Base-by-base conservation (phyloP, 2,797 vertebrate genomes). In the Acrossocheilus fasciatus region DNA sequence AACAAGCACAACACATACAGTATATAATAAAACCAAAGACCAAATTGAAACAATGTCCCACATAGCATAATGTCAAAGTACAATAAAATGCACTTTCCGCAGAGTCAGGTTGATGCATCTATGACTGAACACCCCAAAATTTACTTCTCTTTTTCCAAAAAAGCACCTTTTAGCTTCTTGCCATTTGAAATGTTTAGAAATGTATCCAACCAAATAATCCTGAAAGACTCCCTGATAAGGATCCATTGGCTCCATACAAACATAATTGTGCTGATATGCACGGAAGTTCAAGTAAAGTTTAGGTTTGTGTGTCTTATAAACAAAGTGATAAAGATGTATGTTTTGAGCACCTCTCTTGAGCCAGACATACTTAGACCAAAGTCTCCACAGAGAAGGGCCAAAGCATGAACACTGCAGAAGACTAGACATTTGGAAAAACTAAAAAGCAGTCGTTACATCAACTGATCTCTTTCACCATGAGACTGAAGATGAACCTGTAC, bases 1-100 rank as follows among this genome's bases (percentile, higher is more conserved):
- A 82, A 91, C 91, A 91, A 92, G 89, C 89, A 90, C 75, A 88
- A 75, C 23, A 69, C 57, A 76, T 70, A 39, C 75, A 78, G 6
- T 26, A 64, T 64, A 30, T 14, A 41, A 43, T 73, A 59, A 81
- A 83, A 36, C 54, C 50, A 72, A 69, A n/a, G 26, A 78, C 36
- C 72, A 34, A 41, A 64, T 50, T 62, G 34, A 87, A 70, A 30
- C 79, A 80, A 54, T 54, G 52, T 72, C 64, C 45, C 11, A 59
- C 78, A 75, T 45, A 39, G 68, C 34, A 47, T 83, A 68, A 75
- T 72, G 76, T 82, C 68, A 52, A 82, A 54, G 34, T 43, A 57
- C 26, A 82, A n/a, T 75, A 50, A 50, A 82, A 54, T 10, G 20
- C 36, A 14, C 43, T 72, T 76, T 69, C 76, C 12, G 77, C 82